Conservation (phyloP, 2,113 vertebrate genomes). For the Menura novaehollandiae region DNA sequence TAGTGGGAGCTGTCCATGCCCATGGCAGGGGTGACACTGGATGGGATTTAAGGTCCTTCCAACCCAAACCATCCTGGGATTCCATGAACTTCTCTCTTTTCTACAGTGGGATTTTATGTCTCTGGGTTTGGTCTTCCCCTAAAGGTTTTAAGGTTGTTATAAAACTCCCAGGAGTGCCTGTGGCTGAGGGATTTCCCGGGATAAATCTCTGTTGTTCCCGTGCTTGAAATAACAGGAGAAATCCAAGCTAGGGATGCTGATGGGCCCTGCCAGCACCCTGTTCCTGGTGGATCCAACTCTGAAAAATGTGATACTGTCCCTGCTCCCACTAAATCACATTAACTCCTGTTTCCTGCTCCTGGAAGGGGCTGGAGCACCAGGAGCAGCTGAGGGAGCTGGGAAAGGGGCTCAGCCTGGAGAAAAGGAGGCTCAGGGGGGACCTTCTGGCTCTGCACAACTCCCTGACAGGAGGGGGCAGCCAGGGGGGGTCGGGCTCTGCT, state of each 20-base stretch:
- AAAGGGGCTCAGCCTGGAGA: not conserved
- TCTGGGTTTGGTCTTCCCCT: not conserved
- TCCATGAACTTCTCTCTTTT: not conserved
- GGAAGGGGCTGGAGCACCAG: not conserved
- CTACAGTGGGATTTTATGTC: fast-evolving
- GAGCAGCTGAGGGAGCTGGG: not conserved
- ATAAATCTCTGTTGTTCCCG: fast-evolving
- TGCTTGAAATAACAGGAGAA: not conserved
- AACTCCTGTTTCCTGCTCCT: not conserved
- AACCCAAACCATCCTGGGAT: not conserved
- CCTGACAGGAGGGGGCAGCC: not conserved
- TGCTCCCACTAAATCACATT: not conserved
- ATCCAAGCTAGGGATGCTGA: not conserved
- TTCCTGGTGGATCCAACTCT: not conserved
- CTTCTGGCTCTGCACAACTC: not conserved
- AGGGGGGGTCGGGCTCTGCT: not conserved
- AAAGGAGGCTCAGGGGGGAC: not conserved
- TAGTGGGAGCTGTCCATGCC: not conserved
- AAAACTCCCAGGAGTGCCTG: not conserved
- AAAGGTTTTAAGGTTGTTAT: not conserved
- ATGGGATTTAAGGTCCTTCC: fast-evolving
- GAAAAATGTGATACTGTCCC: not conserved
- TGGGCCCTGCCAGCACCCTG: not conserved
- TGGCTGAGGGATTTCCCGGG: not conserved
- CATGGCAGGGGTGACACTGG: not conserved